Evolutionary conservation across 2,888 invertebrate genomes (phyloP).

Genomic region (Automeris io): DNA sequence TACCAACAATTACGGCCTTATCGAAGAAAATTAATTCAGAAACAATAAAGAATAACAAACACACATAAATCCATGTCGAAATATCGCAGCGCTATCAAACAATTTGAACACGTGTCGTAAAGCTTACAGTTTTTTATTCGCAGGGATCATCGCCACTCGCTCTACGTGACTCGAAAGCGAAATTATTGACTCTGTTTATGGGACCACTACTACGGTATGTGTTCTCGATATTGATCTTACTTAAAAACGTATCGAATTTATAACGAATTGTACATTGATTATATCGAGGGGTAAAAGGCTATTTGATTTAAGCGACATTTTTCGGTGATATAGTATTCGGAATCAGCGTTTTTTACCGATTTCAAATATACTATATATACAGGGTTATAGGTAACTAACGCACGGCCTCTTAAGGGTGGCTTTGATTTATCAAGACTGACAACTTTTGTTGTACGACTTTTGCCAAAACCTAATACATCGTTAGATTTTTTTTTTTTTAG

Average conservation of each 20-base stretch:
- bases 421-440: too few relatives aligned
- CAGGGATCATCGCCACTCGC: constrained; percentile 25
- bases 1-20: not conserved
- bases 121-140: constrained; percentile 20
- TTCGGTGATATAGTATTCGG: too few relatives aligned
- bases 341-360: too few relatives aligned
- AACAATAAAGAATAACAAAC: constrained; percentile 8
- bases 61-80: constrained; percentile 2
- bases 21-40: not conserved
- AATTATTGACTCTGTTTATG: constrained; percentile 18
- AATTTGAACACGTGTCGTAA: constrained; percentile 17
- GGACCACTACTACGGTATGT: constrained; percentile 12
- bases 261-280: too few relatives aligned
- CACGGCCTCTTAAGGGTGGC: too few relatives aligned
- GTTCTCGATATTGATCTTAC: not conserved
- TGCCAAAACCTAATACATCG: too few relatives aligned
- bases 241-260: not conserved
- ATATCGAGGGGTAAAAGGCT: too few relatives aligned
- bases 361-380: too few relatives aligned
- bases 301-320: too few relatives aligned
- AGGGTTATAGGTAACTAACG: too few relatives aligned
- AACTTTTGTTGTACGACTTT: too few relatives aligned
- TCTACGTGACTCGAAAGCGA: constrained; percentile 24
- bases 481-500: too few relatives aligned
- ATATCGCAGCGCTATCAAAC: constrained; percentile 3